phyloP scores from a whole-genome alignment of 1,140 invertebrate genomes.

The Nephila pilipes region DNA sequence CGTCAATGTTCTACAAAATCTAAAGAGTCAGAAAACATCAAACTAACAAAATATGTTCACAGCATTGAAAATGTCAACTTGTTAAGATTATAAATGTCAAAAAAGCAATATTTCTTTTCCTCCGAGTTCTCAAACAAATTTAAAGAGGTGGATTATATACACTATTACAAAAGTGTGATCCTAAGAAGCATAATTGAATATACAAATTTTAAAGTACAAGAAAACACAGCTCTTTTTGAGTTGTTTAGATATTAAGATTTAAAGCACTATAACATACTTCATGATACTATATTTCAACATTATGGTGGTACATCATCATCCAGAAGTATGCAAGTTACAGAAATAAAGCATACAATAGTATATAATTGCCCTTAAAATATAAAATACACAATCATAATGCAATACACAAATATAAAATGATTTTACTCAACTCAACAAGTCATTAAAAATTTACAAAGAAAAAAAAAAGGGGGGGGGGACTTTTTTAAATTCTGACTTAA shows the following conservation, averaged over 20 bases:
- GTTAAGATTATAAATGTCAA: slow-evolving; percentile 4
- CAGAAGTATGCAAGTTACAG: background rate
- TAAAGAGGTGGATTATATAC: slow-evolving; percentile 3
- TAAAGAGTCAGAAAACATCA: slow-evolving; percentile 45
- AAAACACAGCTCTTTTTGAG: background rate
- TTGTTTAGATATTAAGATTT: slow-evolving; percentile 23
- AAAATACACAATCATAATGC: no score
- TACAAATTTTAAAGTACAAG: slow-evolving; percentile 14
- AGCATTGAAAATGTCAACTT: slow-evolving; percentile 21
- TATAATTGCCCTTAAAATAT: no score
- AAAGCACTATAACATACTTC: background rate
- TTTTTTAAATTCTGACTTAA: no score
- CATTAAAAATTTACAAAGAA: no score
- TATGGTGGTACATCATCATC: background rate
- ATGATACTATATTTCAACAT: background rate
- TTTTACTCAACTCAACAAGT: no score
- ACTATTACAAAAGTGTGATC: slow-evolving; percentile 22
- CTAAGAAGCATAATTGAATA: slow-evolving; percentile 13
- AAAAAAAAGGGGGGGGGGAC: no score
- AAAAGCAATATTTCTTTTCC: background rate
- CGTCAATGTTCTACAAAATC: slow-evolving; percentile 53
- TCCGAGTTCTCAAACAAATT: background rate
- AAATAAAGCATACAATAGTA: no score
- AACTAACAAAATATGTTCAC: slow-evolving; percentile 47
- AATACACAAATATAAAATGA: no score